phyloP scores from a whole-genome alignment of 2,888 invertebrate genomes.

The Heterodera filipjevi region DNA sequence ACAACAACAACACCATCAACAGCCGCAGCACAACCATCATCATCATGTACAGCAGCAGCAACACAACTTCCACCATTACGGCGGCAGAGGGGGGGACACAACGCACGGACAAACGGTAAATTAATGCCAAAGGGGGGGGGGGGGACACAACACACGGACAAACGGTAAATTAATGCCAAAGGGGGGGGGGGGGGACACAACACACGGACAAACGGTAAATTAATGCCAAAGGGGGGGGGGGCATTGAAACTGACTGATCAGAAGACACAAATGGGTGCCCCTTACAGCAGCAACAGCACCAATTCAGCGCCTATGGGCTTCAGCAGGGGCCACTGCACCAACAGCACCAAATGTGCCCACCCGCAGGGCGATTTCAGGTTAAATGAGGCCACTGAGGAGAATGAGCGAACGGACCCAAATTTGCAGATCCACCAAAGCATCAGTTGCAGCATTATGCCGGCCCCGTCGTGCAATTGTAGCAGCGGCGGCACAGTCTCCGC shows the following conservation, averaged over 20 bases:
- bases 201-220: not conserved
- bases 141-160: not conserved
- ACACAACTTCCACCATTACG: not conserved
- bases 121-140: not conserved
- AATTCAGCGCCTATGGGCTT: slow-evolving; percentile 4
- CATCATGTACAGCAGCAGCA: not conserved
- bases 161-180: too few species aligned
- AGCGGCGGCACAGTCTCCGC: slow-evolving; percentile 1
- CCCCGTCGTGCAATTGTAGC: slow-evolving; percentile 16
- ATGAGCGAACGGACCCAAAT: too few species aligned
- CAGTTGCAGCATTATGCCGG: slow-evolving; percentile 43
- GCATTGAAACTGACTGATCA: not conserved
- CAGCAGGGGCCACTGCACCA: slow-evolving; percentile 16
- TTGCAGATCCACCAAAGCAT: slow-evolving; percentile 46
- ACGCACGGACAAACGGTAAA: not conserved
- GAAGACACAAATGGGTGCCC: too few species aligned
- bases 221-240: not conserved
- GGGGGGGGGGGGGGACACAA: not conserved
- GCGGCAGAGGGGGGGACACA: not conserved
- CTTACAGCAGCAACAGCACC: slow-evolving; percentile 8
- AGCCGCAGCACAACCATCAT: slow-evolving; percentile 1
- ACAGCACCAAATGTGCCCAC: slow-evolving; percentile 27
- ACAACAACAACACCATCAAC: not conserved
- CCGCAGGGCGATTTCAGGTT: slow-evolving; percentile 38
- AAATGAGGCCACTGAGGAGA: too few species aligned